phyloP scores from a whole-genome alignment of 1,140 invertebrate genomes.

The Pseudoatta argentina region DNA sequence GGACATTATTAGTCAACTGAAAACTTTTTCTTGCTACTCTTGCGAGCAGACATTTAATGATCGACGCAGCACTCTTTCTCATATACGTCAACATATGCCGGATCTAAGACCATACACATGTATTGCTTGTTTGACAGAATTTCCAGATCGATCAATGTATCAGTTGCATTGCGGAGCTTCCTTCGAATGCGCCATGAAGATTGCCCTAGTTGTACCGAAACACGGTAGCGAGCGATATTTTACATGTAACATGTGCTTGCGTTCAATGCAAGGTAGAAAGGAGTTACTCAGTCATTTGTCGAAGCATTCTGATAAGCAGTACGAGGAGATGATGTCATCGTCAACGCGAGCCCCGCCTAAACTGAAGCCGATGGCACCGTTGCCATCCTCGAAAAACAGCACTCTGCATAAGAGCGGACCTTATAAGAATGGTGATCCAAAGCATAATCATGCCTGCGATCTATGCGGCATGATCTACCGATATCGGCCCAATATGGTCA shows the following conservation, averaged over 20 bases:
- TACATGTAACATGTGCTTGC: conserved; percentile 85
- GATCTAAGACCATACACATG: conserved; percentile 83
- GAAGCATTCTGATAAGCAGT: conserved; percentile 80
- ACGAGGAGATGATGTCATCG: conserved; percentile 73
- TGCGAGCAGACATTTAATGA: conserved; percentile 81
- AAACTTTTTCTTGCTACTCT: conserved; percentile 84
- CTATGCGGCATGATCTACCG: conserved; percentile 85
- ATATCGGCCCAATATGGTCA: conserved; percentile 82
- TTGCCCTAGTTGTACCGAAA: conserved; percentile 82
- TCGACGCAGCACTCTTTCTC: conserved; percentile 81
- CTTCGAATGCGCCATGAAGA: conserved; percentile 85
- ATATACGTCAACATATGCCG: conserved; percentile 84
- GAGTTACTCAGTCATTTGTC: conserved; percentile 82
- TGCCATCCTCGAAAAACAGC: conserved; percentile 17
- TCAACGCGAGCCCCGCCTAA: conserved; percentile 72
- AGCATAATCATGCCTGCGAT: conserved; percentile 82
- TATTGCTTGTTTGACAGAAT: conserved; percentile 84
- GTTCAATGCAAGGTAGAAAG: conserved; percentile 79
- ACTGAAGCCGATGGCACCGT: conserved; percentile 69
- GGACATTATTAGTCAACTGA: conserved; percentile 84
- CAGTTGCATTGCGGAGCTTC: conserved; percentile 83
- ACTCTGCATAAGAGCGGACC: conserved; percentile 51
- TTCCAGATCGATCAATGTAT: conserved; percentile 82
- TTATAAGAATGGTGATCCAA: conserved; percentile 82
- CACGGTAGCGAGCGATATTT: conserved; percentile 83